A percentile compares a stretch with the other conserved stretches of the same genome.
Conservation (phyloP, 2,113 vertebrate species). For the Esox niger region DNA sequence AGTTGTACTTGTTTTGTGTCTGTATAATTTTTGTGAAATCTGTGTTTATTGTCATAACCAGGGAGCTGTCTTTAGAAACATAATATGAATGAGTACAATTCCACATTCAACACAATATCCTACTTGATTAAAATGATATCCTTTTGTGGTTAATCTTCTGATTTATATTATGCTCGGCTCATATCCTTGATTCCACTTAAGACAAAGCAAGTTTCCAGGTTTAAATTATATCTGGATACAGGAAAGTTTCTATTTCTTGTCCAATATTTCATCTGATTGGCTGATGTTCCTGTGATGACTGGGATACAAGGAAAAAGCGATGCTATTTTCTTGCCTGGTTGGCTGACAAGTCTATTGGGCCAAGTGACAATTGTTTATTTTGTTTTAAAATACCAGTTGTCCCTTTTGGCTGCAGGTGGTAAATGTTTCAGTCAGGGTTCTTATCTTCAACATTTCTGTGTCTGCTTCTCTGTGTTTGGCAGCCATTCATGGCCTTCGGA, state of each 20-base stretch:
- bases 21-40: no score
- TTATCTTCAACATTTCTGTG: conserved; percentile 61
- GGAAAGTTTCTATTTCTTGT: neutral
- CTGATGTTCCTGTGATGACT: neutral
- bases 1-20: no score
- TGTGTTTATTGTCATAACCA: no score
- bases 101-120: no score
- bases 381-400: neutral
- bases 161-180: no score
- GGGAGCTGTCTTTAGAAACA: no score
- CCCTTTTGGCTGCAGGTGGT: conserved; percentile 60
- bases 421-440: conserved; percentile 55
- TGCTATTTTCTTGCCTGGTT: no score
- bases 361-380: conserved; percentile 18
- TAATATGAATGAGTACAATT: no score
- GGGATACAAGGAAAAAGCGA: neutral
- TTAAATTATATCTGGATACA: neutral
- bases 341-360: conserved; percentile 25
- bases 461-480: conserved; percentile 44
- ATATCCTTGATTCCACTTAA: neutral
- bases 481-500: conserved; percentile 56
- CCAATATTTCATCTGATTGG: no score
- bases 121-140: no score
- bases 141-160: no score
- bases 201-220: conserved; percentile 1